Evolutionary conservation across 2,888 invertebrate genomes (phyloP), one percentile per base, ranked within the genome.

Genomic region (Spicauda simplicius): DNA sequence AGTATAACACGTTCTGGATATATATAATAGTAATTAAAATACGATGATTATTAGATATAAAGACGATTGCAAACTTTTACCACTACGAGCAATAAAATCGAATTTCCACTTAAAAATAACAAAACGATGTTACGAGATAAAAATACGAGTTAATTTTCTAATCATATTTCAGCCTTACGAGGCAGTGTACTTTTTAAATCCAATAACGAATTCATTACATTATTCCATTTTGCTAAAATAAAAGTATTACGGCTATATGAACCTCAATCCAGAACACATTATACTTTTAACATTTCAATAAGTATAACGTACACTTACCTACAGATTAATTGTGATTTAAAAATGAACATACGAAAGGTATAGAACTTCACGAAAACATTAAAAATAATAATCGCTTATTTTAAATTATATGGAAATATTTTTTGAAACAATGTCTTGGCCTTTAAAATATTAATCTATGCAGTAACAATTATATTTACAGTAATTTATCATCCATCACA

Each of bases 401-500:
- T 56, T 25, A 41, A 53, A 20, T 65, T 52, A 52, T 25, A 65
- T 18, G 25, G 64, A 65, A 65, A 58, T 65, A 53, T 53, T 58
- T 37, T 52, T 52, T 58, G 16, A 54, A 59, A 30, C 45, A 54
- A 54, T 65, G 45, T 59, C 41, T 54, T 65, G 54, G 30, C 14
- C 19, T 54, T 59, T 50, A 33, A 48, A 54, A 59, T 60, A 33
- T 20, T 33, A 60, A 60, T 67, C 61, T 56, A 55, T 56, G 60
- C 41, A 60, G 37, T 61, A 66, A 55, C 50, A 41, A 55, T 60
- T 48, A 41, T 66, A 60, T 66, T 60, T 66, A 66, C 66, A 66
- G 20, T 55, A 66, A 55, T 41, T 60, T 66, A 54, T 66, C 65
- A 66, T 66, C 60, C 54, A 66, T 66, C 55, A 66, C 66, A 66